Base-by-base conservation (phyloP, 2,797 vertebrate species). In the Octomys mimax region DNA sequence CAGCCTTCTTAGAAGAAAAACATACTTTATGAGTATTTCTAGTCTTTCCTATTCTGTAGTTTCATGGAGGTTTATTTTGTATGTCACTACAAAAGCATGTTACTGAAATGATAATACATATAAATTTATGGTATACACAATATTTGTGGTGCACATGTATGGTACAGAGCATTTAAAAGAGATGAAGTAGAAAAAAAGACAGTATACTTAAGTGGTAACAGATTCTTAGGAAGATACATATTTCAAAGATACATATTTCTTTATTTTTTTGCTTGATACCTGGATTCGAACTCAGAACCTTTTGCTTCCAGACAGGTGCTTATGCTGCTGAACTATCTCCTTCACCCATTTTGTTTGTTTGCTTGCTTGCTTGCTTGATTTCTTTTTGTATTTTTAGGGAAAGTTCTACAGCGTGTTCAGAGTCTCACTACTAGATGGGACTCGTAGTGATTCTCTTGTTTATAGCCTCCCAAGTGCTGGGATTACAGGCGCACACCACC, bases 161-260 rank as follows among this genome's bases (percentile, higher is more conserved):
- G 78, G 42, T 78, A 87, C 54, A 89, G 75, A 79, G 54, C 54
- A 42, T 73, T 94, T 95, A 90, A 5, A 88, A n/a, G 42, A 91
- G 46, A 57, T 83, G 19, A 80, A 87, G 14, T 52, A 87, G 24
- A 7, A 73, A 84, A 93, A 96, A 96, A 80, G 28, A 77, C 18
- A 85, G 71, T 66, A 36, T 95, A 11, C 87, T 89, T 82, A 91
- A 91, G 39, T 84, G 19, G 24, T 49, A 80, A 21, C 49, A 22
- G 71, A 52, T 68, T 89, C 5, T 54, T 94, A 21, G 54, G 5
- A 42, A 42, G 39, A 3, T 42, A 2, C 39, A 42, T 42, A 78
- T 91, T 92, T 87, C n/a, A 64, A 46, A 61, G 59, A 28, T 88
- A 39, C 22, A 36, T 92, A 54, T 33, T 94, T 92, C 9, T 62